These are phyloP conservation scores for Tricholauxania praeusta DNA, from an alignment of 2,888 invertebrate genomes.

Conservation along the genomic window DNA sequence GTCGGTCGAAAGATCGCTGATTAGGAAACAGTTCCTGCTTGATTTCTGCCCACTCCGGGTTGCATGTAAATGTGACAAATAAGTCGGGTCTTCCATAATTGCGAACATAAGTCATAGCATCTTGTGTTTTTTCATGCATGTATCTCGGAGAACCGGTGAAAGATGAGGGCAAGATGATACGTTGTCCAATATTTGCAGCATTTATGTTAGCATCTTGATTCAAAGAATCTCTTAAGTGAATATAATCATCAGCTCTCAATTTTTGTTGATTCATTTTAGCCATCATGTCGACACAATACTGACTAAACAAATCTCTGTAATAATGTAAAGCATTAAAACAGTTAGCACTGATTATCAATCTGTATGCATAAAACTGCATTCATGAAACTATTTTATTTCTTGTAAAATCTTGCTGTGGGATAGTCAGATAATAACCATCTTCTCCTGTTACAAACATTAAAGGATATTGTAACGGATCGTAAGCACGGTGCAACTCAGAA, in stretches of 20 bases:
- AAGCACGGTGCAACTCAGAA: constrained; percentile 12
- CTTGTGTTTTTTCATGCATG: constrained; percentile 21
- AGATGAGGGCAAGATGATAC: constrained; percentile 20
- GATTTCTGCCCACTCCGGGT: constrained; percentile 14
- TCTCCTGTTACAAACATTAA: constrained; percentile 16
- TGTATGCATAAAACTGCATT: not conserved
- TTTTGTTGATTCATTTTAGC: constrained; percentile 1
- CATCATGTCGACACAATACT: constrained; percentile 5
- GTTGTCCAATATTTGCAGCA: constrained; percentile 24
- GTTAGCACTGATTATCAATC: not conserved
- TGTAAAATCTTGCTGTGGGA: not conserved
- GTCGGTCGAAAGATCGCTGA: constrained; percentile 20
- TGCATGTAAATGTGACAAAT: constrained; percentile 20
- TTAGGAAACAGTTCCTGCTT: constrained; percentile 1
- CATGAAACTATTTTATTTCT: constrained; percentile 13
- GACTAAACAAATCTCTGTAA: not conserved
- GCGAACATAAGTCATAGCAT: constrained; percentile 22
- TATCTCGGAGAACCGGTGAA: constrained; percentile 16
- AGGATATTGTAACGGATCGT: constrained; percentile 22
- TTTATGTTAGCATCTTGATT: too few species aligned
- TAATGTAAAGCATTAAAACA: not conserved
- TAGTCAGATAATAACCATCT: constrained; percentile 20
- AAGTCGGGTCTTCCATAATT: too few species aligned
- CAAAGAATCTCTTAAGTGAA: not conserved
- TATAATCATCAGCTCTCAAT: not conserved